Evolutionary conservation across 35 echinoderm and acorn worm species (phyloP), one percentile per base, ranked within the genome.

Genomic region (Ophioderma brevispina): DNA sequence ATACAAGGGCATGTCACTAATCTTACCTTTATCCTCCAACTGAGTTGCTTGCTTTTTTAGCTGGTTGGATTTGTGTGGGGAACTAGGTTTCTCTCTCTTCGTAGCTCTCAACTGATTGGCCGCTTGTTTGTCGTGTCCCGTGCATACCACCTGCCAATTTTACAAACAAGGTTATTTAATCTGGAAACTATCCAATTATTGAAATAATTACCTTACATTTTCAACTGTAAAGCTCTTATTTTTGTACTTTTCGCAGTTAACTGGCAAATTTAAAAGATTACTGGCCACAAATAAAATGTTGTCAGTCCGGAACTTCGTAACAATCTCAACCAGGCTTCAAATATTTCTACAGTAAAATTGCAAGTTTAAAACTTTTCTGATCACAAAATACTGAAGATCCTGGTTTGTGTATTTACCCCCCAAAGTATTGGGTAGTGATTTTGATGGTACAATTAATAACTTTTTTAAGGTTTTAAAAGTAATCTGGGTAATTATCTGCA

Each of bases 101-200:
- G 14, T 81, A 50, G 64, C 91, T 96, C 82, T 96, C 94, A 41
- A 90, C 86, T 11, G 94, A 96, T 36, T 89, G 94, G 0, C 91
- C 83, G 70, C 94, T 96, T 34, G 87, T 76, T 76, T 96, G 92
- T 19, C 94, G 87, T 49, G 89, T 80, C 31, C 87, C 81, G 38
- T 86, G 76, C 31, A 80, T 55, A 21, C 40, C 1, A 33, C 83
- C 70, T n/a, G n/a, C n/a, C 23, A 36, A 11, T 28, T 13, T 37
- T 10, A 81, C 79, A 35, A 75, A 75, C 25, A 75, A 30, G 17
- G n/a, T n/a, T n/a, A n/a, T n/a, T n/a, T n/a, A n/a, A n/a, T n/a
- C n/a, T n/a, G 19, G 35, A 13, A 34, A 32, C n/a, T 3, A 34
- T 79, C 32, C n/a, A 21, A 52, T 8, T 11, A 52, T 11, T 52